phyloP scores from a whole-genome alignment of 2,113 vertebrate genomes.

The Melanostigma gelatinosum region DNA sequence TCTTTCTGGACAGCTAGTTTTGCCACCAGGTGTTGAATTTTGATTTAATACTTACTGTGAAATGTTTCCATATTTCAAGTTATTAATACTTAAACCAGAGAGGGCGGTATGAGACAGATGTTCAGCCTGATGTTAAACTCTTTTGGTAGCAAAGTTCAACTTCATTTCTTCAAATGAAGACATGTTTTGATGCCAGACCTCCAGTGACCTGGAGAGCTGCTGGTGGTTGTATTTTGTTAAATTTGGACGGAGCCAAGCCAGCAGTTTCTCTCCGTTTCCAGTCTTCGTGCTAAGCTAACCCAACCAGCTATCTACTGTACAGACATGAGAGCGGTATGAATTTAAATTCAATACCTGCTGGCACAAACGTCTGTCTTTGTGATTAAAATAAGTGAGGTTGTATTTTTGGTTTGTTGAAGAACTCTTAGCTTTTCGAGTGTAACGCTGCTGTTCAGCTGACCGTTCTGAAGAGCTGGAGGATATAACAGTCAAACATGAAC shows the following conservation, averaged over 20 bases:
- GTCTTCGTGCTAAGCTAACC: not conserved
- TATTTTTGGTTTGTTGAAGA: not conserved
- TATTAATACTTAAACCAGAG: not conserved
- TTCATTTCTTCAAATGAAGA: no score
- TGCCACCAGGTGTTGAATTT: not conserved
- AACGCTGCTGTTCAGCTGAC: constrained; percentile 28
- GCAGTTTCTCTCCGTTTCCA: not conserved
- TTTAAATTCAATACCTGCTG: not conserved
- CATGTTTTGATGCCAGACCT: no score
- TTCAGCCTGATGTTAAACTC: no score
- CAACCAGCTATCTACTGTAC: not conserved
- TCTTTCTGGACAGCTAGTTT: not conserved
- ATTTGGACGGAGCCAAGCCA: not conserved
- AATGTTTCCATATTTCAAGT: not conserved
- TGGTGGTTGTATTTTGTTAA: not conserved
- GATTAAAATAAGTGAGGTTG: no score
- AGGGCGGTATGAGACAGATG: no score
- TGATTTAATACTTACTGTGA: not conserved
- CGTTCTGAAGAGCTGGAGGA: constrained; percentile 46
- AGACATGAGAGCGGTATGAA: not conserved
- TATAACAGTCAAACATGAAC: not conserved
- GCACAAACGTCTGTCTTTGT: not conserved
- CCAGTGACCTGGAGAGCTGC: not conserved
- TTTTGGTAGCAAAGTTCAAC: no score
- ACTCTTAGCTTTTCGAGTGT: constrained; percentile 53